Conservation (phyloP, 2,113 vertebrate species). For the Anarrhichthys ocellatus region DNA sequence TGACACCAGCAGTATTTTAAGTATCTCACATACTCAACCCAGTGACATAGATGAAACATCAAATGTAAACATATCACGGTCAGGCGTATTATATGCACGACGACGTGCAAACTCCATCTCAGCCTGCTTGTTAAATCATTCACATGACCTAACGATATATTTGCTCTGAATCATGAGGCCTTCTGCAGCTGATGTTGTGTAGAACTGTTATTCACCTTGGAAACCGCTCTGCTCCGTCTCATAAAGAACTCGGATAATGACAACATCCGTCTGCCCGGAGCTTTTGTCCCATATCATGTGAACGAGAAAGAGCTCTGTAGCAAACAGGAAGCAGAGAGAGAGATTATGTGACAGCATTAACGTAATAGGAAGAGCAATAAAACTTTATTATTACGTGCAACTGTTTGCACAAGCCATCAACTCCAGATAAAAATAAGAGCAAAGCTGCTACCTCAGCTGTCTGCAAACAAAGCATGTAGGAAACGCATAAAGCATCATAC, state of each 20-base stretch:
- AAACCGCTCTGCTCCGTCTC: conserved; percentile 31
- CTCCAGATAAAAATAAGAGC: conserved; percentile 46
- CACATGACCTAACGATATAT: conserved; percentile 11
- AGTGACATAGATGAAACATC: conserved; percentile 5
- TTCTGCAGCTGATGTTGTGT: conserved; percentile 22
- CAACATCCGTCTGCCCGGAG: conserved; percentile 8
- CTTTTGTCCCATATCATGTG: conserved; percentile 16
- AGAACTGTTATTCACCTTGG: conserved; percentile 62
- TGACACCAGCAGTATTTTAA: not conserved
- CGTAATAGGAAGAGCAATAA: conserved; percentile 64
- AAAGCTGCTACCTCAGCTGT: conserved; percentile 9
- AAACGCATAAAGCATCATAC: conserved; percentile 3
- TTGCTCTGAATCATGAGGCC: conserved; percentile 18
- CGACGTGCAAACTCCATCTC: conserved; percentile 10
- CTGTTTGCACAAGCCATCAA: conserved; percentile 67
- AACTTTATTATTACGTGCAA: conserved; percentile 44
- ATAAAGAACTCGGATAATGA: conserved; percentile 42
- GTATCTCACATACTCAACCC: not conserved
- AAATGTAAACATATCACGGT: conserved; percentile 1
- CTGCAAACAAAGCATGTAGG: not conserved
- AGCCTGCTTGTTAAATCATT: not conserved
- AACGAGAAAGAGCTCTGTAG: conserved; percentile 45
- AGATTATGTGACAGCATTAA: conserved; percentile 46
- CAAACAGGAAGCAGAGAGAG: conserved; percentile 63
- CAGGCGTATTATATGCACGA: not conserved